Percentiles rank a stretch among this genome's conserved stretches.
Evolutionary conservation across 2,113 vertebrate genomes (phyloP).

Genomic region (Toxostoma redivivum): DNA sequence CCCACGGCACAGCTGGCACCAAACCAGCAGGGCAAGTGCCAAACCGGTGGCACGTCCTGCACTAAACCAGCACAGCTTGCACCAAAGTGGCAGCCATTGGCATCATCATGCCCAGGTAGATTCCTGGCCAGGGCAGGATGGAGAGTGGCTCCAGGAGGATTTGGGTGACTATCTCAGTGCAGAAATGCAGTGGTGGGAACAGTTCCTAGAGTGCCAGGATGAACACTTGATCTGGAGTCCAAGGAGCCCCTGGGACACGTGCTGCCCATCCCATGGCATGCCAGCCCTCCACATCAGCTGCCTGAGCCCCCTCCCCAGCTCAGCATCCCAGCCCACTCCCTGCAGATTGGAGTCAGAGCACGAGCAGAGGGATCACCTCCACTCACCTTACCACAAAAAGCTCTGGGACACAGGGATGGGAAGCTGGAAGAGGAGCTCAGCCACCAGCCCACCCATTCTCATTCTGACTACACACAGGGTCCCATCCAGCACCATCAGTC

Average conservation of each 20-base stretch:
- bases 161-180: background rate
- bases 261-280: background rate
- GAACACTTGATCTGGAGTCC: background rate
- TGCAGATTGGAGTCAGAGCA: no score
- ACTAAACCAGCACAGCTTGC: background rate
- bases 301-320: background rate
- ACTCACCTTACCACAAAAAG: background rate
- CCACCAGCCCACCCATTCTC: background rate
- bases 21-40: background rate
- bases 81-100: background rate
- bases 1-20: background rate
- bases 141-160: background rate
- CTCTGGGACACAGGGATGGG: background rate
- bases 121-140: background rate
- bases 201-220: background rate
- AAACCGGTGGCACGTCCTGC: background rate
- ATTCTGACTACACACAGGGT: background rate
- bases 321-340: background rate
- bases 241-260: background rate
- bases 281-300: background rate
- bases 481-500: background rate
- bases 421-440: background rate
- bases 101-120: no score
- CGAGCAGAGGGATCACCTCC: background rate
- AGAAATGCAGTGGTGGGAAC: background rate